Evolutionary conservation across 2,113 vertebrate genomes (phyloP).

Genomic region (Galeopterus variegatus): DNA sequence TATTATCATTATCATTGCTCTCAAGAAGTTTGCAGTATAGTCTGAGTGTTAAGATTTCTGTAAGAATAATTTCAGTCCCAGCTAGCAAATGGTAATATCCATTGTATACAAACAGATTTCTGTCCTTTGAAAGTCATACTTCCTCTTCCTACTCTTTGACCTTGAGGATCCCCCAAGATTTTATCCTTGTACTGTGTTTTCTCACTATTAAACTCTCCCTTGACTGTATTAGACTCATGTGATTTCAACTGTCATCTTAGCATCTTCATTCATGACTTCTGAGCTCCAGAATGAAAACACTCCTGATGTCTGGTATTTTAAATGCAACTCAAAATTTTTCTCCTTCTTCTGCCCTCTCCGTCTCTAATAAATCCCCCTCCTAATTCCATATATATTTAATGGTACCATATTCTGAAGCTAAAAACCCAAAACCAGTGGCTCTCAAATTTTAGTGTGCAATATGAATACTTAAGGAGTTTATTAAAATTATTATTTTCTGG

Average conservation of each 20-base stretch:
- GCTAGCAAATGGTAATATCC: neutral
- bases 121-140: neutral
- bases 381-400: neutral
- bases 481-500: slow-evolving; percentile 18
- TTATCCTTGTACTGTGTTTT: neutral
- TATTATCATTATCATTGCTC: neutral
- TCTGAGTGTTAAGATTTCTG: neutral
- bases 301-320: neutral
- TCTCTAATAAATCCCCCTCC: neutral
- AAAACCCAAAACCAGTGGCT: neutral
- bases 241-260: neutral
- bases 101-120: neutral
- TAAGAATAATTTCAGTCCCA: neutral
- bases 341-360: neutral
- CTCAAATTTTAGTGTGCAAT: neutral
- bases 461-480: neutral
- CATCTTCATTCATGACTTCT: neutral
- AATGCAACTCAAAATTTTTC: neutral
- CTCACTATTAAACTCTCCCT: neutral
- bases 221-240: neutral
- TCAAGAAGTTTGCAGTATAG: neutral
- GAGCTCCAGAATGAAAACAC: neutral
- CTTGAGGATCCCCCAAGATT: neutral
- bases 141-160: neutral
- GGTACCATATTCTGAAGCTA: neutral